A percentile compares a stretch with the other conserved stretches of the same genome.
These are phyloP conservation scores for Actinopyga echinites DNA, from an alignment of 53 echinoderm and acorn worm species.

Conservation along the genomic window DNA sequence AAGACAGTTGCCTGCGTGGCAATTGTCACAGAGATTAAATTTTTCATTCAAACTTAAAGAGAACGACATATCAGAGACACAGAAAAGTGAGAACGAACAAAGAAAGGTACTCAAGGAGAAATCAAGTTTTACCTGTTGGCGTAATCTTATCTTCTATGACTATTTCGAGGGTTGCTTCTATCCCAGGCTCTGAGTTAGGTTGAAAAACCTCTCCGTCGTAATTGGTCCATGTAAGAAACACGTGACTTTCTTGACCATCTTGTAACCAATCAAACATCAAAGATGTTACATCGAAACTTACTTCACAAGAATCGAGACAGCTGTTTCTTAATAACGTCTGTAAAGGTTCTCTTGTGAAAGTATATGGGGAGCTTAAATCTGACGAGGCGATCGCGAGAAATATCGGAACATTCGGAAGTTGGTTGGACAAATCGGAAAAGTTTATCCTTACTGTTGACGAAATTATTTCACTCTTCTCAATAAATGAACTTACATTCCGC, in stretches of 20 bases:
- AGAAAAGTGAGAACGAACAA: too few relatives aligned
- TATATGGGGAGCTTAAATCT: too few relatives aligned
- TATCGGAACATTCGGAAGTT: too few relatives aligned
- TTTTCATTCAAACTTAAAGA: too few relatives aligned
- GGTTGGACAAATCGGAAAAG: neutral
- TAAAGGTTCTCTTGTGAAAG: too few relatives aligned
- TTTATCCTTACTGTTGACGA: neutral
- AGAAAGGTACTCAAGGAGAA: too few relatives aligned
- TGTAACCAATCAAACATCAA: neutral
- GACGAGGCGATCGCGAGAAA: too few relatives aligned
- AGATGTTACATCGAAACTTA: neutral
- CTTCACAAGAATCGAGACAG: neutral
- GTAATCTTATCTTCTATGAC: neutral
- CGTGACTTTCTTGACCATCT: neutral
- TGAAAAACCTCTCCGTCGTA: neutral
- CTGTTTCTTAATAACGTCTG: too few relatives aligned
- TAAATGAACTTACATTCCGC: neutral
- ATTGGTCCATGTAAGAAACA: slow-evolving; percentile 14
- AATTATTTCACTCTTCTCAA: neutral
- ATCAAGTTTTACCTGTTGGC: neutral
- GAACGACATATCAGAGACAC: too few relatives aligned
- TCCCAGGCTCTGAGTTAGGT: neutral
- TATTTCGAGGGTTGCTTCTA: neutral
- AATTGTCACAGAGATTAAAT: too few relatives aligned
- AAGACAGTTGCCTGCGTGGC: too few relatives aligned